Evolutionary conservation across 64 coral and sea anemone species (phyloP).

Genomic region (Montipora efflorescens): DNA sequence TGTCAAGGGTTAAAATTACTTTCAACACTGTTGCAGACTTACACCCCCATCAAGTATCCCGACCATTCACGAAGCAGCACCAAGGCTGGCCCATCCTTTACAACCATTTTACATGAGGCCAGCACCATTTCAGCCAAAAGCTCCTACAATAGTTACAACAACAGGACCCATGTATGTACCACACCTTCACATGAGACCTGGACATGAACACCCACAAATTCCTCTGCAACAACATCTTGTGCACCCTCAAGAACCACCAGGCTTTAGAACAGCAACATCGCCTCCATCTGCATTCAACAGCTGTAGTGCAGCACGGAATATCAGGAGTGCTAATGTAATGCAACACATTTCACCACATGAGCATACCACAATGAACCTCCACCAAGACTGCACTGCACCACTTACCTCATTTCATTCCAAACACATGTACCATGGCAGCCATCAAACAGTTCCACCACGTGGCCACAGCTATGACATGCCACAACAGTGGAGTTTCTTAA

Average conservation of each 20-base stretch:
- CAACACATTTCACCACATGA: constrained; percentile 29
- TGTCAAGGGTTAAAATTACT: no score
- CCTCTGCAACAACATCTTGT: constrained; percentile 26
- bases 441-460: background rate
- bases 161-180: constrained; percentile 56
- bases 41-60: constrained; percentile 6
- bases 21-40: background rate
- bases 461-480: constrained; percentile 46
- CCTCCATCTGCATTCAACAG: constrained; percentile 46
- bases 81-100: constrained; percentile 33
- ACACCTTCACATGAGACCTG: constrained; percentile 45
- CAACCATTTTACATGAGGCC: constrained; percentile 37
- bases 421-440: constrained; percentile 29
- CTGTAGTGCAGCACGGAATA: background rate
- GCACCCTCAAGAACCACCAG: background rate
- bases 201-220: constrained; percentile 38
- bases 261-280: constrained; percentile 10
- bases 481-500: constrained; percentile 71
- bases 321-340: constrained; percentile 8
- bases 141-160: constrained; percentile 28
- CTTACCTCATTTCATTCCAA: constrained; percentile 22
- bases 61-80: constrained; percentile 15
- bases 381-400: constrained; percentile 18
- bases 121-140: constrained; percentile 40
- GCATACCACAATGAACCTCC: background rate